A percentile compares a stretch with the other conserved stretches of the same genome.
These are phyloP conservation scores for Takifugu rubripes DNA, from an alignment of 2,797 vertebrate genomes.

Conservation along the genomic window DNA sequence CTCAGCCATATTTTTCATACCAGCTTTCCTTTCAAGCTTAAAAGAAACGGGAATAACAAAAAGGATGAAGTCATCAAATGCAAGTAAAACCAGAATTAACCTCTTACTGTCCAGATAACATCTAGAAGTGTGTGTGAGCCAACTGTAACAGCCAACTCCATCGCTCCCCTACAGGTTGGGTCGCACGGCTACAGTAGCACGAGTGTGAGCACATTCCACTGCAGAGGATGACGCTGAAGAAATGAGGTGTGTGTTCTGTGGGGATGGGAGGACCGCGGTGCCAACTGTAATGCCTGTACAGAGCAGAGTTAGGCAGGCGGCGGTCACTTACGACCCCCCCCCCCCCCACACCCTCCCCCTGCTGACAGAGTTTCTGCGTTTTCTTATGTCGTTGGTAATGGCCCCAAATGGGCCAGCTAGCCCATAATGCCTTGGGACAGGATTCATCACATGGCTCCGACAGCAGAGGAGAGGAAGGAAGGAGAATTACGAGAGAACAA, in stretches of 20 bases:
- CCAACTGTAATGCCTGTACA: conserved; percentile 19
- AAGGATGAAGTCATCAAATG: background rate
- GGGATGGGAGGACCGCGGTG: conserved; percentile 38
- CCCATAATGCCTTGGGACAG: conserved; percentile 46
- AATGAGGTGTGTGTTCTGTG: conserved; percentile 46
- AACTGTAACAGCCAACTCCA: conserved; percentile 54
- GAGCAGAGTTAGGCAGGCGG: conserved; percentile 43
- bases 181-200: conserved; percentile 42
- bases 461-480: conserved; percentile 43
- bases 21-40: too few species aligned
- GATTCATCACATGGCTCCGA: conserved; percentile 58
- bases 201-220: conserved; percentile 44
- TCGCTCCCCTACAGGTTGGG: conserved; percentile 49
- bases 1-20: too few species aligned
- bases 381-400: background rate
- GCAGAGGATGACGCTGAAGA: conserved; percentile 17
- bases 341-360: conserved; percentile 26
- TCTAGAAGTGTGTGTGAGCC: conserved; percentile 16
- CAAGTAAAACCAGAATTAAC: conserved; percentile 3
- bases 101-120: conserved; percentile 1
- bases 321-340: conserved; percentile 50
- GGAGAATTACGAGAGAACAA: conserved; percentile 27
- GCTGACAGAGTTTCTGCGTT: conserved; percentile 49
- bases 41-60: too few species aligned
- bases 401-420: conserved; percentile 39